Conservation (phyloP, 1,140 invertebrate genomes). For the Aphaenogaster floridana region DNA sequence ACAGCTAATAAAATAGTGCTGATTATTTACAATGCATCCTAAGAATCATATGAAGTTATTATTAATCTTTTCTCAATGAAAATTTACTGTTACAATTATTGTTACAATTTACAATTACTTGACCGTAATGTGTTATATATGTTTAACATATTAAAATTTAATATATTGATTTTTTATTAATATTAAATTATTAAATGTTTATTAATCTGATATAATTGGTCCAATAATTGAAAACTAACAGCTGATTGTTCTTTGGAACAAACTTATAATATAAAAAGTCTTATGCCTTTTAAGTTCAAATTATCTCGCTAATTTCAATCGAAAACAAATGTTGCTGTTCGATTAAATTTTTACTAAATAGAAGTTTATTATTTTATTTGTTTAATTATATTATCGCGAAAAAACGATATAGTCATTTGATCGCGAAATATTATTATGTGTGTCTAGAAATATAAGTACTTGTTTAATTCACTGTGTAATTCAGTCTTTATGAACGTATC, state of each 20-base stretch:
- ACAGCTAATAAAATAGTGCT: neutral
- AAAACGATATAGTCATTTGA: neutral
- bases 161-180: neutral
- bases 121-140: neutral
- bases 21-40: neutral
- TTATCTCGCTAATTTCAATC: neutral
- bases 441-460: constrained; percentile 7
- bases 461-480: neutral
- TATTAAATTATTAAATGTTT: neutral
- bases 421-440: constrained; percentile 12
- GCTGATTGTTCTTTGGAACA: neutral
- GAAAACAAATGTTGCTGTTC: neutral
- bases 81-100: neutral
- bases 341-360: neutral
- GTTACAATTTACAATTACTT: too few relatives aligned
- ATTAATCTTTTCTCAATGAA: neutral
- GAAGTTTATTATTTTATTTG: neutral
- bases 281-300: neutral
- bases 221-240: neutral
- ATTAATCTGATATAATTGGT: neutral
- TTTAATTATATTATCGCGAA: neutral
- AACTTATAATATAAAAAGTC: neutral
- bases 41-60: neutral
- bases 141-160: neutral
- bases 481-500: constrained; percentile 27